Base-by-base conservation (phyloP, 1,140 invertebrate species). In the Diachasma alloeum region DNA sequence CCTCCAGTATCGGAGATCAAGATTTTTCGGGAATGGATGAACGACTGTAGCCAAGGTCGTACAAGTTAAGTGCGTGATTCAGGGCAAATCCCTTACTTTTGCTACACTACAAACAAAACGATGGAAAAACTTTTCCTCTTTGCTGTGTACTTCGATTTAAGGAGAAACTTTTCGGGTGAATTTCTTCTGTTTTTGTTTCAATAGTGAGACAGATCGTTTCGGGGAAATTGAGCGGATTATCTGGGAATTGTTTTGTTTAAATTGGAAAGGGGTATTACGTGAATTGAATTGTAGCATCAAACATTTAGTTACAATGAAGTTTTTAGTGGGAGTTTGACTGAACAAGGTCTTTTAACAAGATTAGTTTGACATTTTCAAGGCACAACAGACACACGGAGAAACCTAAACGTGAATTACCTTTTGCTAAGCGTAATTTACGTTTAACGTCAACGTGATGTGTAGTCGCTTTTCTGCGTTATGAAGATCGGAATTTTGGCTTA, bases 1-100 rank as follows among this genome's bases (percentile, higher is more conserved):
- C 63, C 10, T 9, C 37, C 17, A 72, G 22, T 26, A 53, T n/a
- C 22, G n/a, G 17, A 42, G 37, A 22, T 24, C 19, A 31, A 24
- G 42, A 13, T 15, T 46, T 19, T 72, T 48, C 24, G 19, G 22
- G 19, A 72, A 72, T 72, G 77, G 79, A 84, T 84, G 80, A 82
- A 83, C 81, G 42, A 72, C 78, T 75, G 80, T 83, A 82, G 74
- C 81, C 81, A 83, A 84, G 82, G 83, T 84, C 83, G 82, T 84
- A 79, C 76, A 80, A 84, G 80, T 84, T 84, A 82, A 81, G 80
- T 80, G 72, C 39, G 75, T 75, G 80, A 78, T 77, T 82, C 79
- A 78, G 80, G 75, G 77, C 76, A 73, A 69, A 56, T 56, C 48
- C 48, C 48, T 56, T 22, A 13, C n/a, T 56, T 56, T 19, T 19